These are phyloP conservation scores for Phaethornis superciliosus DNA, from an alignment of 2,113 vertebrate species.

Conservation along the genomic window DNA sequence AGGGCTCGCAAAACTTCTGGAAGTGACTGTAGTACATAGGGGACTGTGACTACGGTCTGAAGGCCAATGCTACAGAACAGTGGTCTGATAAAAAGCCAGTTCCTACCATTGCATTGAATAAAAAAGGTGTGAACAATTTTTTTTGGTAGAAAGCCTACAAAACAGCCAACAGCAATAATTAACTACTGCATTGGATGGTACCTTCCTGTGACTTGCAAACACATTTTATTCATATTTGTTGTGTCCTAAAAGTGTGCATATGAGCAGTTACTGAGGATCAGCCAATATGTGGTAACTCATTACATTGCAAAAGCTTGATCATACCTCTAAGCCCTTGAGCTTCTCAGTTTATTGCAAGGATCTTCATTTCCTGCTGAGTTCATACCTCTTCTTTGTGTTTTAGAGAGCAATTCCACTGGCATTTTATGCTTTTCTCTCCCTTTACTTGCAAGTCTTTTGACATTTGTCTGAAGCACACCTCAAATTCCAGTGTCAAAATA, in stretches of 20 bases:
- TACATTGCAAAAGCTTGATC: neutral
- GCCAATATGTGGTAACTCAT: neutral
- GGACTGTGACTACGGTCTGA: neutral
- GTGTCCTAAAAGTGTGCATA: fast-evolving
- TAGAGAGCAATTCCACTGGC: neutral
- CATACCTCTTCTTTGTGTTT: neutral
- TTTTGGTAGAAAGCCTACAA: neutral
- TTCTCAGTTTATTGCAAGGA: neutral
- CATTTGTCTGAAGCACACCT: neutral
- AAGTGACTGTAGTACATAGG: neutral
- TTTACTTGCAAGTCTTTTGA: neutral
- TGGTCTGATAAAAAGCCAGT: neutral
- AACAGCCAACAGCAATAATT: neutral
- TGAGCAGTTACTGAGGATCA: neutral
- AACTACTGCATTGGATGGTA: neutral
- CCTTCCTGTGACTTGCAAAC: neutral
- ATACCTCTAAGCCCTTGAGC: neutral
- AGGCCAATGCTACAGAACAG: neutral
- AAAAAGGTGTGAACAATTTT: fast-evolving
- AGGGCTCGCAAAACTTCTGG: neutral
- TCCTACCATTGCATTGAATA: neutral
- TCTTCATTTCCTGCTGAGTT: neutral
- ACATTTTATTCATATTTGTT: too few relatives aligned
- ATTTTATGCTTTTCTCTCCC: neutral
- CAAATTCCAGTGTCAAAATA: neutral